Evolutionary conservation across 2,113 vertebrate species (phyloP), one percentile per base, ranked within the genome.

Genomic region (Lamprologus speciosus): DNA sequence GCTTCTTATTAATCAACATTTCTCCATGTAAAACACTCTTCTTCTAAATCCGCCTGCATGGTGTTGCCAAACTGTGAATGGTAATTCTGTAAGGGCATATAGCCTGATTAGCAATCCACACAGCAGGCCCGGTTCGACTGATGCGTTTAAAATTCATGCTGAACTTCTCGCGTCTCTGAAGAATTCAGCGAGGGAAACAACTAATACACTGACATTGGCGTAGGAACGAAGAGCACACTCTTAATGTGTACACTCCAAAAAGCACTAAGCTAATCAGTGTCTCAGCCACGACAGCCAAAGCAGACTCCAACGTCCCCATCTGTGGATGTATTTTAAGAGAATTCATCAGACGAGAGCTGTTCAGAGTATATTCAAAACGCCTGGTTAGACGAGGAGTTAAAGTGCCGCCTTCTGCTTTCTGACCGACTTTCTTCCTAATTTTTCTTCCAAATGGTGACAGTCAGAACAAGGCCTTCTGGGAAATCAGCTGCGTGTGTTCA

Each of bases 401-500:
- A 54, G 83, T 7, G 65, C 84, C 31, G 23, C 42, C 23, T 81
- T 88, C 86, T 53, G 51, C 35, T 87, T 85, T 57, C 73, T 82
- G 86, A 88, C 73, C 21, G 10, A 84, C 54, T 88, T 91, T 85
- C 53, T 45, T 85, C 45, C 83, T 60, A 75, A 87, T 83, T 83
- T 58, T 82, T 88, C 53, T 50, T 84, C 65, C 58, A 78, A 90
- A 92, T 21, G 19, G 84, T 87, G 82, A 90, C 87, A 83, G 90
- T 84, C 87, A 85, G 83, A 93, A 87, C 58, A 57, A 85, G 53
- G 85, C 79, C 92, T 90, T 54, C 40, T 86, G 93, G 92, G 91
- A 94, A 95, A 94, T 94, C 85, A 91, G 88, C 57, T 51, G 70
- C 55, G 47, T 31, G 10, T 88, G 79, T 89, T 86, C 81, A 80